A percentile compares a stretch with the other conserved stretches of the same genome.
Conservation (phyloP, 2,797 vertebrate species). For the Adrianichthys oophorus region DNA sequence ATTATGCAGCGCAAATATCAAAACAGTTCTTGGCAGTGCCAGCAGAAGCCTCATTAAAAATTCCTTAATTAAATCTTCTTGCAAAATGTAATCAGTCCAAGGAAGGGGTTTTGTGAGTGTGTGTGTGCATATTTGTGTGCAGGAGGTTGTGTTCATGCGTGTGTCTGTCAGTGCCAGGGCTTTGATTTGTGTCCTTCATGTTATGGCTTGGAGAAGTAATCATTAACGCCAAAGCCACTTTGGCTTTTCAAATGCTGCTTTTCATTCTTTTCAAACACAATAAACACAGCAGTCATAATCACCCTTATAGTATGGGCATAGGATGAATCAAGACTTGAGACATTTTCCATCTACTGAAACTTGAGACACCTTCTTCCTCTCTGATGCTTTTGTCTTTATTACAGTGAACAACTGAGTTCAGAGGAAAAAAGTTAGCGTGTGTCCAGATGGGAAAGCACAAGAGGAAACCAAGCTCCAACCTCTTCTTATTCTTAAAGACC, state of each 20-base stretch:
- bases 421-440: conserved; percentile 56
- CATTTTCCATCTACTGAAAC: conserved; percentile 70
- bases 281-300: conserved; percentile 85
- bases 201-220: conserved; percentile 85
- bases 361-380: conserved; percentile 50
- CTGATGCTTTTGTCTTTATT: conserved; percentile 59
- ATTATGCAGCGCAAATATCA: conserved; percentile 91
- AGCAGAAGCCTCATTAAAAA: conserved; percentile 91
- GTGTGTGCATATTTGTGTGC: conserved; percentile 31
- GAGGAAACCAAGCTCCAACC: conserved; percentile 43
- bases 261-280: conserved; percentile 79
- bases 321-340: conserved; percentile 70
- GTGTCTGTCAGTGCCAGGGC: conserved; percentile 81
- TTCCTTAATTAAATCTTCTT: conserved; percentile 92
- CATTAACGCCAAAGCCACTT: conserved; percentile 84
- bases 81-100: conserved; percentile 90
- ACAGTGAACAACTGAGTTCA: conserved; percentile 68
- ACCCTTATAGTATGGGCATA: conserved; percentile 76
- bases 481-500: conserved; percentile 20
- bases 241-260: conserved; percentile 81
- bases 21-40: conserved; percentile 90
- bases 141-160: conserved; percentile 42
- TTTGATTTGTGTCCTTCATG: conserved; percentile 88
- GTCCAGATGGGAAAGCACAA: conserved; percentile 50
- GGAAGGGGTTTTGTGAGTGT: conserved; percentile 80